Conservation (phyloP, 2,797 vertebrate genomes). For the Pseudotriccus pelzelni region DNA sequence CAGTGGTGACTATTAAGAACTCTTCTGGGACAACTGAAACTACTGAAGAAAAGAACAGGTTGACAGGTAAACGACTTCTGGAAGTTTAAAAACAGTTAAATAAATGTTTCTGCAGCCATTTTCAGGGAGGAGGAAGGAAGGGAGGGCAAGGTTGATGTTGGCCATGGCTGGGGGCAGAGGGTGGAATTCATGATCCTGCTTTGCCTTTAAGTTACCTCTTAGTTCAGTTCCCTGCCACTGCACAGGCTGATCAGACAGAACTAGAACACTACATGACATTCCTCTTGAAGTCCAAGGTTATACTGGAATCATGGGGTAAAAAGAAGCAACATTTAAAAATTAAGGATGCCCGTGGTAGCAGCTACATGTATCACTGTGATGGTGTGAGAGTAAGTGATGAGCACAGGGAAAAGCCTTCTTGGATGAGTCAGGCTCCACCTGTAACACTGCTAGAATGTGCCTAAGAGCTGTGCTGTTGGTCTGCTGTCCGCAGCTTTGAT, state of each 20-base stretch:
- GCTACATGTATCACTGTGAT: rapidly evolving
- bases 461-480: rapidly evolving
- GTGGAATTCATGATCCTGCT: neutral
- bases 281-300: neutral
- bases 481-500: neutral
- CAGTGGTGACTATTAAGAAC: neutral
- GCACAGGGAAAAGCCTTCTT: rapidly evolving
- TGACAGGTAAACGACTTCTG: neutral
- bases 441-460: rapidly evolving
- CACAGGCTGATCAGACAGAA: neutral
- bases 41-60: neutral
- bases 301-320: rapidly evolving
- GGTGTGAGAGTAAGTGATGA: rapidly evolving
- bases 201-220: neutral
- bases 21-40: neutral
- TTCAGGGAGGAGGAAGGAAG: neutral
- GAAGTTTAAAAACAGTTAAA: neutral
- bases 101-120: neutral
- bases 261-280: neutral
- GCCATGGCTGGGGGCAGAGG: rapidly evolving
- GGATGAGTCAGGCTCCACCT: rapidly evolving
- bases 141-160: neutral
- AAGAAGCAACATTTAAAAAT: neutral
- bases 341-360: neutral
- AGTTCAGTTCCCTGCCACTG: neutral